Evolutionary conservation across 2,113 vertebrate species (phyloP), one percentile per base, ranked within the genome.

Genomic region (Calidris pugnax): DNA sequence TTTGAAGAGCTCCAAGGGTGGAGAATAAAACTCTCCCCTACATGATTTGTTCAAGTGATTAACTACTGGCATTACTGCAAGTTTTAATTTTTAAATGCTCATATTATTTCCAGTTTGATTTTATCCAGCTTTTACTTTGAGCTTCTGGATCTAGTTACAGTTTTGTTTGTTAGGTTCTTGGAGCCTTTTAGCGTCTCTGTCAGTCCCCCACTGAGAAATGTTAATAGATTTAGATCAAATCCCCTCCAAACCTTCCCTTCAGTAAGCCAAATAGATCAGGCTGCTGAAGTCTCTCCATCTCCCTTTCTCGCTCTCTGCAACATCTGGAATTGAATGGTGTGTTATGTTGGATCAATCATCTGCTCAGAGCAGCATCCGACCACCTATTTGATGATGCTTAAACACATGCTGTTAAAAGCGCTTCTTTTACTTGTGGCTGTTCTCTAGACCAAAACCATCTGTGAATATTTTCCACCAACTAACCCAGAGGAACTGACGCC

Each of bases 91-190:
- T 86, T 85, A 85, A 89, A 87, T 85, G 83, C 35, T 96, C 1
- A 0, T 73, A 26, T 94, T 90, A 90, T 89, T 97, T 92, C 48
- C 86, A 74, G 55, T 72, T 93, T 82, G 33, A 87, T 87, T 95
- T 93, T 92, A 79, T 55, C 73, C 48, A 59, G 84, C 73, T 92
- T 90, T 92, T 85, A 72, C 32, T 97, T 76, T 35, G 57, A 79
- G 84, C 32, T 93, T 89, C 92, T 95, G 89, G 78, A 79, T 80
- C 85, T 87, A 74, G 73, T 97, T 96, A 78, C 14, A 24, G 21
- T 91, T 93, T 91, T 91, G 56, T 93, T 90, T 94, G 87, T 90
- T 89, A 59, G 32, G 48, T 66, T 93, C 64, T 82, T 76, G 28
- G 90, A 91, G 62, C 41, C 62, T 50, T 87, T 92, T 66, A 90